Evolutionary conservation across 2,113 vertebrate species (phyloP), one percentile per base, ranked within the genome.

Genomic region (Oncorhynchus masou): DNA sequence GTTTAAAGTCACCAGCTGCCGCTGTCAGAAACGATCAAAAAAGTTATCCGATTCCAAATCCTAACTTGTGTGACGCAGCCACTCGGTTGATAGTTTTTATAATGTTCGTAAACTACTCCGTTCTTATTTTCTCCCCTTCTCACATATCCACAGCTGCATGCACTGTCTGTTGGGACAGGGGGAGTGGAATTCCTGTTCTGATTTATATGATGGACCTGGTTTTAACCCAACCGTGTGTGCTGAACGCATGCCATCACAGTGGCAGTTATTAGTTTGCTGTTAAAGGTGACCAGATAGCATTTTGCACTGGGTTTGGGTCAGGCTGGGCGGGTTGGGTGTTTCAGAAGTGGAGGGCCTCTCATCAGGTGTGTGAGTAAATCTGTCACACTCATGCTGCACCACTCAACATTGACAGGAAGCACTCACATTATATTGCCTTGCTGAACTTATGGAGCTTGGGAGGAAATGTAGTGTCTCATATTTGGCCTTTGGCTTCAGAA

Each of bases 191-290:
- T 95, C 92, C 93, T 91, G 87, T 93, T 83, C 88, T 96, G 96
- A 97, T 98, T 97, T 96, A 97, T 96, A 92, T 87, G 93, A 93
- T 89, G 94, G 95, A 94, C 95, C 94, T 90, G 92, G 82, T 89
- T 95, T 95, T 96, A 96, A 96, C 94, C 89, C 90, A 88, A 92
- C 90, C 83, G 27, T 62, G 22, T 76, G 92, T 91, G 95, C 94
- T 95, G 95, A 94, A 94, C 92, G 91, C 90, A 88, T 93, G 94
- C 94, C 95, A 95, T 76, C 88, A 91, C 91, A 91, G 93, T 92
- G 86, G 90, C 89, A 92, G 90, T 94, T 95, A 96, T 96, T 95
- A 95, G 94, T 92, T 93, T 94, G 91, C 89, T 90, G 91, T 91
- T 96, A 93, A 96, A 95, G 96, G 95, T 96, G 95, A 95, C 94